phyloP scores from a whole-genome alignment of 2,888 invertebrate species.

The Cataglyphis cursor region DNA sequence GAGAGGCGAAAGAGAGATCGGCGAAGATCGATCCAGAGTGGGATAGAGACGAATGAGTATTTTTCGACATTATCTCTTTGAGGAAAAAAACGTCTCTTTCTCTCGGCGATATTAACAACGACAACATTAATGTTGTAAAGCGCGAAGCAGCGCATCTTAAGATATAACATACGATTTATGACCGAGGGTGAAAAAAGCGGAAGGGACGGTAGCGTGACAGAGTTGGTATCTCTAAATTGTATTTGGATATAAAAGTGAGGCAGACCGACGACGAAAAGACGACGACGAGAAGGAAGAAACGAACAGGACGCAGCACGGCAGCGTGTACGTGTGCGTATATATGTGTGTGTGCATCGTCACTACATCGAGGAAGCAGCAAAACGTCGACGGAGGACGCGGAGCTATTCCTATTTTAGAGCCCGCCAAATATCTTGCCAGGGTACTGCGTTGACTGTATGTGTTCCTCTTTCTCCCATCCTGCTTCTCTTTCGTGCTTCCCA shows the following conservation, averaged over 20 bases:
- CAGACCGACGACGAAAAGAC: not conserved
- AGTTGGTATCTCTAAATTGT: not conserved
- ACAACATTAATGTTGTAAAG: constrained; percentile 54
- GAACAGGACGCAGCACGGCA: constrained; percentile 57
- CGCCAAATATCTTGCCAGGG: constrained; percentile 72
- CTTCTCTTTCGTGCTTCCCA: constrained; percentile 23
- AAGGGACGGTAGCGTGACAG: not conserved
- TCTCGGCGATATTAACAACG: constrained; percentile 50
- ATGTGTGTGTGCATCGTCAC: constrained; percentile 13
- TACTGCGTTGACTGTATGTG: constrained; percentile 24
- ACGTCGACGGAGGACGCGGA: constrained; percentile 65
- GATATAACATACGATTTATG: constrained; percentile 62
- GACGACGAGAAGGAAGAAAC: constrained; percentile 21
- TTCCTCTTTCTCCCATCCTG: constrained; percentile 32
- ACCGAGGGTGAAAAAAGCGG: constrained; percentile 67
- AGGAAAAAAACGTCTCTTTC: constrained; percentile 41
- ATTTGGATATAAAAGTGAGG: constrained; percentile 16
- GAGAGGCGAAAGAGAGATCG: constrained; percentile 22
- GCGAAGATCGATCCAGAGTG: constrained; percentile 3
- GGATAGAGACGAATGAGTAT: constrained; percentile 40
- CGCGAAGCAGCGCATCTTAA: constrained; percentile 63
- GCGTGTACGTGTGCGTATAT: constrained; percentile 44
- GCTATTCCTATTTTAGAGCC: constrained; percentile 76
- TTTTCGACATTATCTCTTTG: constrained; percentile 63
- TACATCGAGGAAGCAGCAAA: constrained; percentile 41